Percentiles rank a stretch among this genome's conserved stretches.
Evolutionary conservation across 2,797 vertebrate species (phyloP).

Genomic region (Hoplostethus mediterraneus): DNA sequence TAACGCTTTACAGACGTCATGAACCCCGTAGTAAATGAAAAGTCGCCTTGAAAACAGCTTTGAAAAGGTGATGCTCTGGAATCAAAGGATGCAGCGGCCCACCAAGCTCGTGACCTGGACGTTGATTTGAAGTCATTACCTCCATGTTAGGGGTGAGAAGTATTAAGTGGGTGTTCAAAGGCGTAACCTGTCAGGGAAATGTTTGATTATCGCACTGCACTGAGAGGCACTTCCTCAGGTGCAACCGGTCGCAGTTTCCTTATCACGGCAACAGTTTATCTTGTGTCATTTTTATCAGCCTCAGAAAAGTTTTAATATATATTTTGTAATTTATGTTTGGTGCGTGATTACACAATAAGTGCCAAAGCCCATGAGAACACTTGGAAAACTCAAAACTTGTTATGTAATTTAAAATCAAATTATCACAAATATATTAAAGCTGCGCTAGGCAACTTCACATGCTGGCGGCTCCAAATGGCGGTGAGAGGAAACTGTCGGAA

Average conservation of each 20-base stretch:
- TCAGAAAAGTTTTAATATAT: no score
- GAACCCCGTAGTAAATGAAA: conserved; percentile 59
- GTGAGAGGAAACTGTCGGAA: no score
- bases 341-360: no score
- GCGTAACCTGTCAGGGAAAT: conserved; percentile 72
- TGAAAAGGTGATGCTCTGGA: conserved; percentile 65
- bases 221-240: conserved; percentile 61
- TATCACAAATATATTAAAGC: no score
- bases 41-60: conserved; percentile 63
- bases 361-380: no score
- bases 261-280: conserved; percentile 22
- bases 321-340: no score
- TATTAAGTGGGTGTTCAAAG: conserved; percentile 82
- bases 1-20: conserved; percentile 45
- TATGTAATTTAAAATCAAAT: no score
- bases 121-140: conserved; percentile 76
- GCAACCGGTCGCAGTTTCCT: conserved; percentile 29
- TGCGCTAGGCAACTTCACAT: no score
- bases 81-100: conserved; percentile 69
- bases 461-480: no score
- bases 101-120: conserved; percentile 72
- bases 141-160: conserved; percentile 75
- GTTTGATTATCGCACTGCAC: conserved; percentile 62
- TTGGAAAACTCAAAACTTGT: background rate
- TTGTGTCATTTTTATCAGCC: background rate